Evolutionary conservation across 2,797 vertebrate species (phyloP), one percentile per base, ranked within the genome.

Genomic region (Trachops cirrhosus): DNA sequence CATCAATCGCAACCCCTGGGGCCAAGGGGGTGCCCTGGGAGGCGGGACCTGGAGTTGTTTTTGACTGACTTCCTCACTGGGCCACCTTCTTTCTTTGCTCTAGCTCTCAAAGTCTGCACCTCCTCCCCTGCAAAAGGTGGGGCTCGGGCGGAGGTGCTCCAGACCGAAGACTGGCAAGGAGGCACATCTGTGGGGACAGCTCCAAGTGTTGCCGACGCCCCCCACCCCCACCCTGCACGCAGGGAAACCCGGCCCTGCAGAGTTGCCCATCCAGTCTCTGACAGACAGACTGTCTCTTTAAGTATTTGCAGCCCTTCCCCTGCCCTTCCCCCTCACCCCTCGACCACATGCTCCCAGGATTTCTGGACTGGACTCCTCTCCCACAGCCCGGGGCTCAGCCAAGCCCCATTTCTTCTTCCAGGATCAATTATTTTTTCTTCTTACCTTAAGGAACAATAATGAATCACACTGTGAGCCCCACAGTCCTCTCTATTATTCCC

Each of bases 371-470:
- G 26, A 11, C 83, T 67, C 15, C 8, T 71, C 78, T 95, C 52
- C 83, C 39, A 48, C 26, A 92, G 92, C 84, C 82, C 78, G 15
- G 0, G 85, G 92, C 94, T 78, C 34, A 50, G 93, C 90, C 96
- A 93, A 91, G 64, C 82, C 92, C 94, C 29, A 50, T 93, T 94
- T 97, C 94, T 93, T 94, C 87, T 93, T 93, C 96, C 96, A 97
- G 92, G 77, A 94, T 93, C 96, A 93, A 90, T 93, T 86, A 46
- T 71, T 82, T 92, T 77, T 96, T 86, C 88, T 89, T 83, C 93
- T 94, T 73, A 77, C 92, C 88, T 94, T 90, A 46, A 74, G 96
- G 95, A 97, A 97, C 80, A 97, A 97, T 93, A 88, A 93, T 90
- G 95, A 94, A 88, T 75, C 83, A 84, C 59, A 37, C 46, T 89